These are phyloP conservation scores for Lepus europaeus DNA, from an alignment of 2,113 vertebrate species.

Conservation along the genomic window DNA sequence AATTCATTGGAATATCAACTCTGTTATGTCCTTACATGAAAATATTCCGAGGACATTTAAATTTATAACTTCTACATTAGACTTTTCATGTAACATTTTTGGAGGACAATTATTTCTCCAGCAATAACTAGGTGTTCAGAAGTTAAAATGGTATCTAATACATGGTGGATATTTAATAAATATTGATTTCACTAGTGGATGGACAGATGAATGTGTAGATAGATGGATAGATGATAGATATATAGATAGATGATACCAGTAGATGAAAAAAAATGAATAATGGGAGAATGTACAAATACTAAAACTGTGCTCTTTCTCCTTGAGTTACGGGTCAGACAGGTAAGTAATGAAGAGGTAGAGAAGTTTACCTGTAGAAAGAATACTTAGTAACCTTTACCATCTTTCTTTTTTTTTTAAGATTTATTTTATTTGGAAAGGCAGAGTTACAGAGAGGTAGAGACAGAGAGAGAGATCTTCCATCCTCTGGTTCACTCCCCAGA, in stretches of 20 bases:
- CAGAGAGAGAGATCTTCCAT: no score
- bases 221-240: neutral
- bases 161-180: neutral
- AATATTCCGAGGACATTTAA: neutral
- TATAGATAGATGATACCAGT: neutral
- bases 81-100: conserved; percentile 27
- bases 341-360: neutral
- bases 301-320: neutral
- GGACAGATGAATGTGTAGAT: neutral
- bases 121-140: neutral
- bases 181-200: neutral
- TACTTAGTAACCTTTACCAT: neutral
- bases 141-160: conserved; percentile 1
- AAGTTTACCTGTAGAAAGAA: neutral
- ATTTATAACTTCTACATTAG: conserved; percentile 1
- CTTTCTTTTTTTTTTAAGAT: no score
- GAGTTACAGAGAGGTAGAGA: no score
- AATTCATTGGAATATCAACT: neutral
- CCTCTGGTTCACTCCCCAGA: no score
- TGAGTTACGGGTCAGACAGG: neutral
- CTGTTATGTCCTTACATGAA: conserved; percentile 22
- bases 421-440: no score
- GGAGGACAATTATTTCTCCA: neutral
- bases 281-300: neutral
- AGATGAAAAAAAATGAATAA: neutral